phyloP scores from a whole-genome alignment of 2,113 vertebrate genomes.

The Muntiacus muntjak region DNA sequence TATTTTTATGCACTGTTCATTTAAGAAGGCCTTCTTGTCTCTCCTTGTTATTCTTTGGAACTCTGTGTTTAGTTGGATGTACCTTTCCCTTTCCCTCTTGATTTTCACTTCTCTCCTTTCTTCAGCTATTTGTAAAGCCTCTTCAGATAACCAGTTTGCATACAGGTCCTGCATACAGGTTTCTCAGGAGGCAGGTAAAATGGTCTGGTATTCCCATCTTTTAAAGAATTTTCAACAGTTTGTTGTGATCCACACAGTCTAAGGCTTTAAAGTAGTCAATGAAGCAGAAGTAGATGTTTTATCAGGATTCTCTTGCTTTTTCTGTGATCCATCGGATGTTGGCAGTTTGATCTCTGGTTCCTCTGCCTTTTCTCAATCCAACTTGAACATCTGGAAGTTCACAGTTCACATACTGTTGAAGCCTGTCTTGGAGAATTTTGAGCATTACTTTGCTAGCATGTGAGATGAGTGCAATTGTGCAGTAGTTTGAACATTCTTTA shows the following conservation, averaged over 20 bases:
- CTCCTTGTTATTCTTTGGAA: not conserved
- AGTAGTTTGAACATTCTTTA: not conserved
- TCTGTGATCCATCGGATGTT: not conserved
- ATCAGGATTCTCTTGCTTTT: not conserved
- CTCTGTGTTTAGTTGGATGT: not conserved
- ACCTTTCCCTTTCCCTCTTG: not conserved
- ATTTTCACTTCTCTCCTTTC: not conserved
- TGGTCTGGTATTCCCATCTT: not conserved
- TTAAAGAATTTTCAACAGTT: not conserved
- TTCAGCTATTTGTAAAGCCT: not conserved
- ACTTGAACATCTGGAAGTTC: not conserved
- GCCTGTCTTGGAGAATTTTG: not conserved
- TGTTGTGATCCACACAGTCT: not conserved
- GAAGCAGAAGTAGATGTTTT: not conserved
- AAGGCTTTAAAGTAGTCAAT: not conserved
- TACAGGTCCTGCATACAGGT: not conserved
- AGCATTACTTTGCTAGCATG: not conserved
- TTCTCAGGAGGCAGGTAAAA: not conserved
- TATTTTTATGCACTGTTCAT: not conserved
- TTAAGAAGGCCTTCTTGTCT: not conserved
- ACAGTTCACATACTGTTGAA: not conserved
- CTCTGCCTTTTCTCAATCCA: not conserved
- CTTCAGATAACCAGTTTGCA: not conserved
- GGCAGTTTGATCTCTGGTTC: not conserved
- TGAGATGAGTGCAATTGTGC: not conserved